These are phyloP conservation scores for Spea hammondii DNA, from an alignment of 2,797 vertebrate species.

Conservation along the genomic window DNA sequence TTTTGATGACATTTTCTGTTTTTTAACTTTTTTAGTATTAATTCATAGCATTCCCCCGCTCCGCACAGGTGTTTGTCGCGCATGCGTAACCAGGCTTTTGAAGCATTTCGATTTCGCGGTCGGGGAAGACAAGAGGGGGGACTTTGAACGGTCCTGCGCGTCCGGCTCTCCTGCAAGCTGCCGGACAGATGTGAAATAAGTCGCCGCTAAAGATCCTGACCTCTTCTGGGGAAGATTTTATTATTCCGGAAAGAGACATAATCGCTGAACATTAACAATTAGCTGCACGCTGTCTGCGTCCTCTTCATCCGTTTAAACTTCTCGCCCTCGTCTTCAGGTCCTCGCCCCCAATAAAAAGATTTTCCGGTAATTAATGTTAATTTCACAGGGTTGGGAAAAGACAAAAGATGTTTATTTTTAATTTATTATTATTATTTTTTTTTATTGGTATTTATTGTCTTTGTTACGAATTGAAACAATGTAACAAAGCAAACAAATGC, in stretches of 20 bases:
- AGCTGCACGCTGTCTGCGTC: constrained; percentile 59
- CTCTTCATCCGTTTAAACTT: background rate
- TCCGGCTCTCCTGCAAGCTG: constrained; percentile 70
- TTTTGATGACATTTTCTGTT: too few species aligned
- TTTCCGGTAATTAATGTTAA: background rate
- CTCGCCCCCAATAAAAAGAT: background rate
- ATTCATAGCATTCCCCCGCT: too few species aligned
- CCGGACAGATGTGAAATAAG: constrained; percentile 87
- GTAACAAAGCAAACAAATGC: too few species aligned
- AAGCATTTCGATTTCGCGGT: constrained; percentile 58
- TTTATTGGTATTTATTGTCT: too few species aligned
- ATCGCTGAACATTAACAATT: constrained; percentile 77
- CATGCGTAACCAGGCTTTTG: background rate
- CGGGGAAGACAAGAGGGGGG: constrained; percentile 66
- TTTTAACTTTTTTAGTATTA: too few species aligned
- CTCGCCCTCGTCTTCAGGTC: background rate
- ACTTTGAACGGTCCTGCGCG: constrained; percentile 71
- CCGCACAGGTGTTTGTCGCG: background rate
- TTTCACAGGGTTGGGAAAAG: background rate
- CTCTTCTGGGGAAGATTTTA: constrained; percentile 79
- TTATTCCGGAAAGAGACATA: constrained; percentile 79
- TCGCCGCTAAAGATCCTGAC: constrained; percentile 77
- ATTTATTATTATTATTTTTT: too few species aligned
- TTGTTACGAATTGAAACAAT: too few species aligned
- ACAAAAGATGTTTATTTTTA: background rate